Evolutionary conservation across 2,797 vertebrate genomes (phyloP), one percentile per base, ranked within the genome.

Genomic region (Sebastes variabilis): DNA sequence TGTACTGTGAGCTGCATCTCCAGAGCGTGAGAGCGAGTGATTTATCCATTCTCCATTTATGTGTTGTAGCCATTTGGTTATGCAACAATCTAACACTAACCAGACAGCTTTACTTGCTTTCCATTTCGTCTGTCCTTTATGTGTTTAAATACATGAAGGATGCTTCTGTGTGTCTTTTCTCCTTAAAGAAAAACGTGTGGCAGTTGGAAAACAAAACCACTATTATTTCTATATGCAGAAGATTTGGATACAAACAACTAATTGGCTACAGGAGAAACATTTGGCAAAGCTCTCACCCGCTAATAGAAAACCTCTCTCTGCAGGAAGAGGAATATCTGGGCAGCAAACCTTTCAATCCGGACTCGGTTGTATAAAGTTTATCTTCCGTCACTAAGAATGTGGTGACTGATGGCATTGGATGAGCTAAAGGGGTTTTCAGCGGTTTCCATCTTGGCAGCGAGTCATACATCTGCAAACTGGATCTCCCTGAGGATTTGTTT

Each of bases 301-400:
- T 69, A 59, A 87, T 82, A 88, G 32, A 88, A 88, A 91, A 87
- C 79, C 24, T 65, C 80, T 60, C 67, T 82, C 66, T 74, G 61
- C 67, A 69, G 49, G 87, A 84, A 83, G 76, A 79, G 75, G 89
- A 89, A 86, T 88, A 87, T 88, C 89, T 89, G 75, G 85, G 76
- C 84, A 87, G 81, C 29, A 30, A 16, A 20, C 46, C 62, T 77
- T 77, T 86, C 30, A 83, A 66, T 83, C 75, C 65, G 34, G 79
- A 77, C 77, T 77, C 30, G 34, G 55, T 75, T 84, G 72, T 80
- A 69, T 89, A 58, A 89, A 89, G 68, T 92, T 87, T 89, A 86
- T 92, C 86, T 88, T 93, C 90, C 89, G 73, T 89, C 77, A 42
- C 83, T 81, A 83, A 89, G 88, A 90, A 84, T 89, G 87, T 86